phyloP scores from a whole-genome alignment of 1,140 invertebrate species.

The Helicoverpa zea region DNA sequence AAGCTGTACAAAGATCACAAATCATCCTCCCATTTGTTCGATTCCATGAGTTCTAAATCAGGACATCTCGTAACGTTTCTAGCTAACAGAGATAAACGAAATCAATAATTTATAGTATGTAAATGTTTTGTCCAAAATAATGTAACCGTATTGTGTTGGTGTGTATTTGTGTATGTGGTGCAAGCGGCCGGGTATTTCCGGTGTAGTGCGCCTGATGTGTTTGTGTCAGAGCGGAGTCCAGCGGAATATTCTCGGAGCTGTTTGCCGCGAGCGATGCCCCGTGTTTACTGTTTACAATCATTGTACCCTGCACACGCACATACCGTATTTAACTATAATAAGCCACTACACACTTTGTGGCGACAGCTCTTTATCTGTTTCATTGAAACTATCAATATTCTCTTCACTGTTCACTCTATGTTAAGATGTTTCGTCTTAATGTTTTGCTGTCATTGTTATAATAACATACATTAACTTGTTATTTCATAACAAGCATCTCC shows the following conservation, averaged over 20 bases:
- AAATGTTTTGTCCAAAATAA: slow-evolving; percentile 49
- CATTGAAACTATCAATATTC: slow-evolving; percentile 24
- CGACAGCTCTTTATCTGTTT: slow-evolving; percentile 20
- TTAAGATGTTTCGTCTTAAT: slow-evolving; percentile 31
- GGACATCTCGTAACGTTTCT: slow-evolving; percentile 40
- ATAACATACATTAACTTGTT: slow-evolving; percentile 24
- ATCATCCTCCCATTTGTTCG: slow-evolving; percentile 28
- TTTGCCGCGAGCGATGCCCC: slow-evolving; percentile 67
- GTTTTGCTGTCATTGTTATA: slow-evolving; percentile 24
- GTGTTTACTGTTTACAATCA: slow-evolving; percentile 70
- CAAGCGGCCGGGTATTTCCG: slow-evolving; percentile 71
- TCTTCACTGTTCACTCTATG: slow-evolving; percentile 8
- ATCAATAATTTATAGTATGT: slow-evolving; percentile 34
- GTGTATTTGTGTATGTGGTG: slow-evolving; percentile 59
- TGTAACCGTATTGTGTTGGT: slow-evolving; percentile 55
- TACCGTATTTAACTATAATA: slow-evolving; percentile 43
- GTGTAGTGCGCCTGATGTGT: slow-evolving; percentile 55
- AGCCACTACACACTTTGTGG: slow-evolving; percentile 27
- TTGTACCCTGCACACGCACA: slow-evolving; percentile 34
- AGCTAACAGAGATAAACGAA: slow-evolving; percentile 30
- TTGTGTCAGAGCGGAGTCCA: slow-evolving; percentile 70
- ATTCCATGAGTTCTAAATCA: slow-evolving; percentile 41
- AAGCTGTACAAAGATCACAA: slow-evolving; percentile 17
- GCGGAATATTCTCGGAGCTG: slow-evolving; percentile 75
- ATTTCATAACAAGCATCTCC: slow-evolving; percentile 43